These are phyloP conservation scores for Sitobion miscanthi DNA, from an alignment of 1,140 invertebrate species.

Conservation along the genomic window DNA sequence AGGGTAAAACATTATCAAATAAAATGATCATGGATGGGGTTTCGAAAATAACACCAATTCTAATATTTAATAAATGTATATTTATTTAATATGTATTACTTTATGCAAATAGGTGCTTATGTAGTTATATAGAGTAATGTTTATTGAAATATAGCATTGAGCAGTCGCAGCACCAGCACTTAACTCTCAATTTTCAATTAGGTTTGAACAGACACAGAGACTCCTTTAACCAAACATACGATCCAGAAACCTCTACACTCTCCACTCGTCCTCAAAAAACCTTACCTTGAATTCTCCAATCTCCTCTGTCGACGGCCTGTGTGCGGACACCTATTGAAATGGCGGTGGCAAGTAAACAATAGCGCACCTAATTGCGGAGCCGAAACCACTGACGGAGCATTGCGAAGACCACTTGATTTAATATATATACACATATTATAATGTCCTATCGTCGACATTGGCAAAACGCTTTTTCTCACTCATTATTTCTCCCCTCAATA, in stretches of 20 bases:
- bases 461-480: not conserved
- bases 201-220: not conserved
- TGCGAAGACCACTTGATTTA: not conserved
- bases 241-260: not conserved
- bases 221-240: not conserved
- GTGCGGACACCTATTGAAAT: not conserved
- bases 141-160: not conserved
- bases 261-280: not conserved
- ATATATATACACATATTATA: not conserved
- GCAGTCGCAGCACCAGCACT: not conserved
- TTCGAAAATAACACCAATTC: not conserved
- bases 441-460: not conserved
- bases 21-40: not conserved
- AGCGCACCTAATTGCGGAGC: not conserved
- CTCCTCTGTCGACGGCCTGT: not conserved
- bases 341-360: not conserved
- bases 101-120: no score
- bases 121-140: no score
- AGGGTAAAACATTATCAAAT: not conserved
- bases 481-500: no score
- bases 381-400: not conserved
- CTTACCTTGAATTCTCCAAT: not conserved
- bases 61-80: not conserved
- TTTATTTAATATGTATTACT: no score
- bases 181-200: not conserved